Percentiles rank a stretch among this genome's conserved stretches.
phyloP scores from a whole-genome alignment of 2,888 invertebrate species.

The Cantharis rustica region DNA sequence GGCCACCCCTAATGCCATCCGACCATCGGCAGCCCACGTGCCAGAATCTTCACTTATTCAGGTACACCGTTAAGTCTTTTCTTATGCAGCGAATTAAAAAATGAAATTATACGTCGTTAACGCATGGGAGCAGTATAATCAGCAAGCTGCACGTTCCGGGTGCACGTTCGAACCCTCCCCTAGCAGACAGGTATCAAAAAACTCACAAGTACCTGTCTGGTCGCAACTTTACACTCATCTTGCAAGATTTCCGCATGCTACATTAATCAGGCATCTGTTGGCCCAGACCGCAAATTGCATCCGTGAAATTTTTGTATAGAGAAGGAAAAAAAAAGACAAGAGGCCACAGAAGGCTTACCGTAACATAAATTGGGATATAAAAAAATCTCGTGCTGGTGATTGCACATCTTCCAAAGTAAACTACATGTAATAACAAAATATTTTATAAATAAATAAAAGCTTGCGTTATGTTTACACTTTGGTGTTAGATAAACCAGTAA shows the following conservation, averaged over 20 bases:
- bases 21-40: conserved; percentile 9
- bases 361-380: neutral
- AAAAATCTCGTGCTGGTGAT: neutral
- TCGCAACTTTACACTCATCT: neutral
- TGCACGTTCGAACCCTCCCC: conserved; percentile 4
- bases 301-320: neutral
- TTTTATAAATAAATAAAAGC: neutral
- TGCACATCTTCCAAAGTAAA: neutral
- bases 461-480: neutral
- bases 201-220: conserved; percentile 11
- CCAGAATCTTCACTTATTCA: conserved; percentile 11
- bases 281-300: neutral
- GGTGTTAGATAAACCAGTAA: neutral
- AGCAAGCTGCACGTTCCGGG: conserved; percentile 28
- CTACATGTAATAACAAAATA: neutral
- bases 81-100: neutral
- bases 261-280: conserved; percentile 1
- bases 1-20: neutral
- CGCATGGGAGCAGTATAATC: conserved; percentile 8
- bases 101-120: conserved; percentile 16
- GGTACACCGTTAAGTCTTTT: conserved; percentile 16
- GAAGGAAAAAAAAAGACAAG: neutral
- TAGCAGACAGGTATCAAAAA: conserved; percentile 9
- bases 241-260: conserved; percentile 9
- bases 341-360: neutral